Evolutionary conservation across 2,888 invertebrate genomes (phyloP).

Genomic region (Crossocerus cetratus): DNA sequence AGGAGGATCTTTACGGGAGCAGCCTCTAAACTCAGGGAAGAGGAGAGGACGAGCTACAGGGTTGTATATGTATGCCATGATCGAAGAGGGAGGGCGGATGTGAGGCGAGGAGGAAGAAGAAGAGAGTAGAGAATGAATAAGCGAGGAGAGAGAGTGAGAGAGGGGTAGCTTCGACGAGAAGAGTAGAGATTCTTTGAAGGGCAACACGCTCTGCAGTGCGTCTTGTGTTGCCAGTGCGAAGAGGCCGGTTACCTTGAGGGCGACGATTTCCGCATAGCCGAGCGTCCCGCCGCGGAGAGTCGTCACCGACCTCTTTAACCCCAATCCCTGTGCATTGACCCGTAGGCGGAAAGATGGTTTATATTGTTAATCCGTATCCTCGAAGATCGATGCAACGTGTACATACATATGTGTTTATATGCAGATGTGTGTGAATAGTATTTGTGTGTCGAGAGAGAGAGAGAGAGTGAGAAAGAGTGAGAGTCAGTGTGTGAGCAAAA

Average conservation of each 20-base stretch:
- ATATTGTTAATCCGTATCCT: slow-evolving; percentile 66
- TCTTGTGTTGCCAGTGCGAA: slow-evolving; percentile 56
- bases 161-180: slow-evolving; percentile 43
- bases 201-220: slow-evolving; percentile 50
- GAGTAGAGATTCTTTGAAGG: slow-evolving; percentile 47
- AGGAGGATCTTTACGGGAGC: slow-evolving; percentile 13
- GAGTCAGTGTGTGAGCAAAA: too few species aligned
- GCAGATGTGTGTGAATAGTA: neutral
- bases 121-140: neutral
- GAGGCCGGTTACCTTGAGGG: slow-evolving; percentile 90
- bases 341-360: slow-evolving; percentile 74
- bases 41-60: slow-evolving; percentile 25
- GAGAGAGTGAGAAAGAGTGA: too few species aligned
- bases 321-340: slow-evolving; percentile 80
- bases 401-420: neutral
- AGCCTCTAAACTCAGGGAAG: slow-evolving; percentile 14
- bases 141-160: slow-evolving; percentile 9
- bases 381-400: slow-evolving; percentile 31
- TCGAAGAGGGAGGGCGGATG: neutral
- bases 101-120: slow-evolving; percentile 5
- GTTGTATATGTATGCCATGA: slow-evolving; percentile 1
- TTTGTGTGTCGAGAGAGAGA: too few species aligned
- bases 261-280: slow-evolving; percentile 96
- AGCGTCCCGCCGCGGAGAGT: slow-evolving; percentile 91
- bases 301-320: slow-evolving; percentile 95